Evolutionary conservation across 1,140 invertebrate genomes (phyloP), one percentile per base, ranked within the genome.

Genomic region (Saccostrea echinata): DNA sequence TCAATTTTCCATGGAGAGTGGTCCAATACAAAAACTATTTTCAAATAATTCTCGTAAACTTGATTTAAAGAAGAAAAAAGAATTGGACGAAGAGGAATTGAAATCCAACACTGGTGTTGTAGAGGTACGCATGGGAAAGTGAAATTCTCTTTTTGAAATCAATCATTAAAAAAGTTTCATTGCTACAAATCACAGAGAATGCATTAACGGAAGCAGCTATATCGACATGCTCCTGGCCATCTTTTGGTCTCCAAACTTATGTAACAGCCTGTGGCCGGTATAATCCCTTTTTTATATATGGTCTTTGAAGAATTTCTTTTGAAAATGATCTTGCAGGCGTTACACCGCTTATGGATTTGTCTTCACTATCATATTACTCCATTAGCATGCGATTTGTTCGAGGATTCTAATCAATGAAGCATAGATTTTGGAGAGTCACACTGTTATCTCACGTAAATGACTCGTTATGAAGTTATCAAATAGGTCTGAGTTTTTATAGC

Each of bases 381-480:
- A 76, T 76, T 76, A 33, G 21, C 24, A 24, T 24, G 57, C 24
- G 24, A n/a, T 64, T 64, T 64, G 57, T 64, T 64, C 24, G 18
- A 64, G 27, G 24, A 61, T 61, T 76, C 12, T 76, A 76, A 76
- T 76, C 68, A 30, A 76, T 76, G 27, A 27, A 76, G 68, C 68
- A 76, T 12, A 30, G 27, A 30, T 33, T 30, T 33, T 30, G 16
- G 68, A 76, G 68, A 30, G 68, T 76, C 68, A 33, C 24, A 33
- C 9, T 76, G 68, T 76, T 76, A 76, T 76, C 68, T 24, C 68
- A 13, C 16, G 27, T 76, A 30, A 76, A 27, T 27, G 68, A 33
- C 68, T 33, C 27, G 30, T 76, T 27, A 76, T 76, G 68, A 76
- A 76, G 24, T 30, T 76, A 76, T 76, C 68, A 76, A 76, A 76